A percentile compares a stretch with the other conserved stretches of the same genome.
These are phyloP conservation scores for Cephus pygmeus DNA, from an alignment of 2,888 invertebrate genomes.

Conservation along the genomic window DNA sequence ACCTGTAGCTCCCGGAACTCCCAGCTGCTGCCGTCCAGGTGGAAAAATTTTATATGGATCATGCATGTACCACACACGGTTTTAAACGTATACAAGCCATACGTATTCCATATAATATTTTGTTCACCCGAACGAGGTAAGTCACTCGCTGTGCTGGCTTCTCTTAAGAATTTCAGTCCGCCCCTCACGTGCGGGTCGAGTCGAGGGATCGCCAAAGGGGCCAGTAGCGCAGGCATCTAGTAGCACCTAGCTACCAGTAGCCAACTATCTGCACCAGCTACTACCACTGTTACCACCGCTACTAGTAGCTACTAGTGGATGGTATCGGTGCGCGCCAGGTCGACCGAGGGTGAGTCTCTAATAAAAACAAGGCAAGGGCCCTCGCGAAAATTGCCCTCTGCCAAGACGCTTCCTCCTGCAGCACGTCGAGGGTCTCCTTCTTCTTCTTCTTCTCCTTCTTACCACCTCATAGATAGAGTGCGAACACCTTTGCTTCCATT, in stretches of 20 bases:
- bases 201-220: not conserved
- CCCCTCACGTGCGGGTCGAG: slow-evolving; percentile 15
- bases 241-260: not conserved
- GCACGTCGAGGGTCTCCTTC: slow-evolving; percentile 24
- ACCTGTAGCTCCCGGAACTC: slow-evolving; percentile 7
- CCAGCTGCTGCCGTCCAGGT: not conserved
- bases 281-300: not conserved
- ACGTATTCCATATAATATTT: too few species aligned
- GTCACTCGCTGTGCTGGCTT: not conserved
- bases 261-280: not conserved
- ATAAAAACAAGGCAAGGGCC: slow-evolving; percentile 36
- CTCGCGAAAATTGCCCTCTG: slow-evolving; percentile 34
- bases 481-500: not conserved
- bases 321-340: not conserved
- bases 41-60: too few species aligned
- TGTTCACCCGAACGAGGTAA: too few species aligned
- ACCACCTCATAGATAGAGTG: not conserved
- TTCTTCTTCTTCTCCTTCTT: slow-evolving; percentile 8
- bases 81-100: too few species aligned
- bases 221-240: not conserved
- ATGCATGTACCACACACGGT: too few species aligned
- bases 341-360: slow-evolving; percentile 20
- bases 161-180: slow-evolving; percentile 4
- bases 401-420: slow-evolving; percentile 23
- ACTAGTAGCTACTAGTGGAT: not conserved